Evolutionary conservation across 2,113 vertebrate species (phyloP).

Genomic region (Platichthys stellatus): DNA sequence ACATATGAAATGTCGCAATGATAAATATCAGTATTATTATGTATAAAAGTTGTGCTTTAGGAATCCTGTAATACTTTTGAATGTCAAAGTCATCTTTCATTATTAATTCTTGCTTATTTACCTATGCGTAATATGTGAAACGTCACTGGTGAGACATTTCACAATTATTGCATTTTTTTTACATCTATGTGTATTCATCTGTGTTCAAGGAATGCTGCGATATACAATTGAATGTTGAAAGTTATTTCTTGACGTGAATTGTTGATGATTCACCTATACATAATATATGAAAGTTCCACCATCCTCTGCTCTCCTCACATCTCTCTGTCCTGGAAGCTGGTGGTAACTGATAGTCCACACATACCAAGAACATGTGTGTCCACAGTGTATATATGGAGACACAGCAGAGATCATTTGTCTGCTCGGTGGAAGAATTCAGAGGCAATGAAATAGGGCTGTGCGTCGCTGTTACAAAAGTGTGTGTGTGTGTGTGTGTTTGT

Average conservation of each 20-base stretch:
- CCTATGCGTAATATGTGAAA: too few species aligned
- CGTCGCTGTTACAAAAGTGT: background rate
- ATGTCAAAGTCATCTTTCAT: too few species aligned
- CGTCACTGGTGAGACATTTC: background rate
- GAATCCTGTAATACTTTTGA: background rate
- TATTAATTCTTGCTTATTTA: too few species aligned
- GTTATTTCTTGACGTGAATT: slow-evolving; percentile 47
- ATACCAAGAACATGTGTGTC: slow-evolving; percentile 3
- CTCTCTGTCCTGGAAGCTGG: slow-evolving; percentile 40
- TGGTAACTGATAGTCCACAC: slow-evolving; percentile 56
- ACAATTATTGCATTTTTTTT: background rate
- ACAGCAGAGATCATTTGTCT: slow-evolving; percentile 22
- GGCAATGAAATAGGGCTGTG: slow-evolving; percentile 7
- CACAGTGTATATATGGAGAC: background rate
- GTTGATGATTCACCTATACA: slow-evolving; percentile 62
- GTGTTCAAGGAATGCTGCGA: background rate
- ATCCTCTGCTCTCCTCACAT: slow-evolving; percentile 28
- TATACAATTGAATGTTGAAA: background rate
- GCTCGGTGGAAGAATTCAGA: slow-evolving; percentile 25
- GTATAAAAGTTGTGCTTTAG: too few species aligned
- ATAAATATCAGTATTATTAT: background rate
- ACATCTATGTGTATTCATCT: too few species aligned
- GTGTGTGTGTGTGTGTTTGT: too few species aligned
- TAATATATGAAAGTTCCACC: slow-evolving; percentile 69
- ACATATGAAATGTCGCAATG: background rate